These are phyloP conservation scores for Synanthedon tipuliformis DNA, from an alignment of 2,888 invertebrate species.

Conservation along the genomic window DNA sequence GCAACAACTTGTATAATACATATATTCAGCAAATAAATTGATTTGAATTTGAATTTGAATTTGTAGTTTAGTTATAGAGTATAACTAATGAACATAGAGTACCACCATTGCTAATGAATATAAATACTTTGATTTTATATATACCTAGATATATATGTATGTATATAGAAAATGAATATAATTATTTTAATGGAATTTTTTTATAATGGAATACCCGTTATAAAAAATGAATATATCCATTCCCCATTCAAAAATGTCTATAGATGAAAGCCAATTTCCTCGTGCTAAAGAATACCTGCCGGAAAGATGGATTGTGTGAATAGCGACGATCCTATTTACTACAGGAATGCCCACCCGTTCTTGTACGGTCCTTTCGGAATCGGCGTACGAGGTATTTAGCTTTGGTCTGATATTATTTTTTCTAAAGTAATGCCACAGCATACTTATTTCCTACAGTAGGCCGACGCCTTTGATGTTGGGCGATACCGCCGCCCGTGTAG, in stretches of 20 bases:
- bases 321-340: conserved; percentile 39
- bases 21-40: too few relatives aligned
- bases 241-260: conserved; percentile 72
- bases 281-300: conserved; percentile 75
- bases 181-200: neutral
- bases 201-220: neutral
- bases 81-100: too few relatives aligned
- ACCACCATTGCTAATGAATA: too few relatives aligned
- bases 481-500: too few relatives aligned
- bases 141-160: too few relatives aligned
- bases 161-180: neutral
- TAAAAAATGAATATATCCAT: conserved; percentile 15
- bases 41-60: too few relatives aligned
- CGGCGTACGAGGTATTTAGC: conserved; percentile 76
- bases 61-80: too few relatives aligned
- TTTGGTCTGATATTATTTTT: conserved; percentile 5
- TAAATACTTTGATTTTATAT: too few relatives aligned
- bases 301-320: conserved; percentile 75
- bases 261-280: conserved; percentile 73
- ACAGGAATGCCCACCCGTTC: conserved; percentile 69
- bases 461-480: too few relatives aligned
- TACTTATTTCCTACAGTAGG: too few relatives aligned
- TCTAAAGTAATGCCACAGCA: too few relatives aligned
- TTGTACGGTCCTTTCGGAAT: conserved; percentile 75
- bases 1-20: too few relatives aligned